Conservation (phyloP, 1,140 invertebrate genomes). For the Neodiprion pinetum region DNA sequence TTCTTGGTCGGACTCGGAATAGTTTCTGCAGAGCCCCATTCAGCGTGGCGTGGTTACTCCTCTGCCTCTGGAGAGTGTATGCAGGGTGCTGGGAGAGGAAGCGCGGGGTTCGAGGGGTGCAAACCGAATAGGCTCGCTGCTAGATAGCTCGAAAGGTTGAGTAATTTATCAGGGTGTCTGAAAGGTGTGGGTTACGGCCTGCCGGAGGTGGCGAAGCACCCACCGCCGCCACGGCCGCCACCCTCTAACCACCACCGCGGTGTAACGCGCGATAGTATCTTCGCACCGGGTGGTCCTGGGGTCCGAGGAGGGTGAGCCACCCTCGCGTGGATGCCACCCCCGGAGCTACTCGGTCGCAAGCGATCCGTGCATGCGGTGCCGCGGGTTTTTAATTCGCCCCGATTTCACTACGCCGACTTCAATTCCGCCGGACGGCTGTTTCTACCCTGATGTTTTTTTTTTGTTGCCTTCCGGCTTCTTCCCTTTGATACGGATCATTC, state of each 20-base stretch:
- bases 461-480: too few relatives aligned
- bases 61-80: too few relatives aligned
- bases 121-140: conserved; percentile 27
- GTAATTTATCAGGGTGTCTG: conserved; percentile 50
- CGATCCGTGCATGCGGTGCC: too few relatives aligned
- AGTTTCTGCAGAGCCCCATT: too few relatives aligned
- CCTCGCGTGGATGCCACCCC: not conserved
- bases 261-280: conserved; percentile 2
- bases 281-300: not conserved
- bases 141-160: conserved; percentile 31
- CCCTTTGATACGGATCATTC: too few relatives aligned
- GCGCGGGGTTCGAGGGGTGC: conserved; percentile 23
- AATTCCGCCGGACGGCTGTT: too few relatives aligned
- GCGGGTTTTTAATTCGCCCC: too few relatives aligned
- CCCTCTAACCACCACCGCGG: not conserved
- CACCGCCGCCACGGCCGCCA: not conserved
- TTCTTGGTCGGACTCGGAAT: not conserved
- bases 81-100: conserved; percentile 23
- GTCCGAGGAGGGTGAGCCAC: not conserved
- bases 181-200: conserved; percentile 35
- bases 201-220: not conserved
- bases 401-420: too few relatives aligned
- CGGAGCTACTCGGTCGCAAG: too few relatives aligned
- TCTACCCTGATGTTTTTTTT: too few relatives aligned
- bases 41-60: too few relatives aligned